These are phyloP conservation scores for Hypocryptadius cinnamomeus DNA, from an alignment of 2,113 vertebrate genomes.

Conservation along the genomic window DNA sequence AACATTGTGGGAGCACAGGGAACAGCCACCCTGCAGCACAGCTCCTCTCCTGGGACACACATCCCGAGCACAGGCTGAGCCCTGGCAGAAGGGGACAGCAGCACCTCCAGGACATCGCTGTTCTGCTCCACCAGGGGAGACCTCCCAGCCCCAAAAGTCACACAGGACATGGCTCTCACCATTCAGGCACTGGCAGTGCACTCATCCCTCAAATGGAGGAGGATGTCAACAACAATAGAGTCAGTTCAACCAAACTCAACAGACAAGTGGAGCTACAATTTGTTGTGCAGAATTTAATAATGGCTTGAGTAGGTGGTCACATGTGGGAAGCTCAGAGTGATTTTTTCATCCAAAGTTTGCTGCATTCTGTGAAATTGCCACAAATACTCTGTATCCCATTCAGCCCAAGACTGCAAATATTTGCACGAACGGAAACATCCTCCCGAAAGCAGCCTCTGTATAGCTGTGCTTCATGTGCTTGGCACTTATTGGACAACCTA, in stretches of 20 bases:
- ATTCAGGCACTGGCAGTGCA: background rate
- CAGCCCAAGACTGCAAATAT: background rate
- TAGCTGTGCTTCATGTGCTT: background rate
- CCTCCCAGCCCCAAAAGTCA: background rate
- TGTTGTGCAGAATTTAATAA: background rate
- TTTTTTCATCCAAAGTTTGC: background rate
- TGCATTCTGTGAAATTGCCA: background rate
- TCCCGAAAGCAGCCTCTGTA: background rate
- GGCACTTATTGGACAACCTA: background rate
- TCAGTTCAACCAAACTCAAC: background rate
- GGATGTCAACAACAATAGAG: background rate
- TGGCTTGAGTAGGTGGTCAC: background rate
- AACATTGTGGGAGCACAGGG: background rate
- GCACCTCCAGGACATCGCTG: background rate
- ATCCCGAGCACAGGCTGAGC: background rate
- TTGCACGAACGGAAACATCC: background rate
- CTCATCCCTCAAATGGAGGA: background rate
- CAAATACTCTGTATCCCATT: background rate
- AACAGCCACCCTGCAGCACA: background rate
- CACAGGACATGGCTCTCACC: fast-evolving
- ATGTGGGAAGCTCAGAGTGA: background rate
- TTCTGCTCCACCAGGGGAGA: background rate
- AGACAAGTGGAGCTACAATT: background rate
- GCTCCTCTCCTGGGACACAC: background rate
- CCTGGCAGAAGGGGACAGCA: background rate